Evolutionary conservation across 64 coral and sea anemone genomes (phyloP).

Genomic region (Hydrozoanthus tunicans): DNA sequence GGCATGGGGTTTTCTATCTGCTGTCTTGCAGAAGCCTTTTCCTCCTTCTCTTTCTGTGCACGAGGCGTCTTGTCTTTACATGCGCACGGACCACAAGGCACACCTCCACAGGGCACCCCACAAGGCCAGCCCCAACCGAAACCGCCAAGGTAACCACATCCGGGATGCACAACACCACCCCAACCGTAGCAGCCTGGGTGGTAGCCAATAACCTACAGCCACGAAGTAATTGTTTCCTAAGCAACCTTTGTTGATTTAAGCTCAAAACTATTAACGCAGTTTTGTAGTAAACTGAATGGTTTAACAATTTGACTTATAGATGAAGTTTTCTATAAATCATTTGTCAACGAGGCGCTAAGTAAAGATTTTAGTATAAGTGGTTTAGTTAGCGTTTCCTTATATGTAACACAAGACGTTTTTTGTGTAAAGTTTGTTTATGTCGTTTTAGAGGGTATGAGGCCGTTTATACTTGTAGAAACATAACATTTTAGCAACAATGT

Average conservation of each 20-base stretch:
- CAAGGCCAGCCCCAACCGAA: slow-evolving; percentile 41
- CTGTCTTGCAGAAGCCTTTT: slow-evolving; percentile 61
- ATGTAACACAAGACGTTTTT: too few relatives aligned
- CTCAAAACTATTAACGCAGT: background rate
- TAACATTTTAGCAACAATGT: too few relatives aligned
- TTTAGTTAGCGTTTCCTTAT: too few relatives aligned
- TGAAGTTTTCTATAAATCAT: too few relatives aligned
- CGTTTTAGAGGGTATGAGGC: too few relatives aligned
- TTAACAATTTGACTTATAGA: too few relatives aligned
- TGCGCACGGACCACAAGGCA: slow-evolving; percentile 17
- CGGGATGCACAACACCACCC: slow-evolving; percentile 80
- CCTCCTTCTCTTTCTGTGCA: slow-evolving; percentile 54
- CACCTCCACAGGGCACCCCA: slow-evolving; percentile 41
- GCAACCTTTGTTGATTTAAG: background rate
- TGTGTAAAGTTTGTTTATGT: too few relatives aligned
- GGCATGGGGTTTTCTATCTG: slow-evolving; percentile 63
- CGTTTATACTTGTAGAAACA: too few relatives aligned
- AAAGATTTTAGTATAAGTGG: too few relatives aligned
- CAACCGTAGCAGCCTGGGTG: slow-evolving; percentile 89
- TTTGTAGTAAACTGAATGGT: too few relatives aligned
- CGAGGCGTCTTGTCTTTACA: slow-evolving; percentile 58
- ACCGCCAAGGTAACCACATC: slow-evolving; percentile 76
- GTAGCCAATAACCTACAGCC: slow-evolving; percentile 69
- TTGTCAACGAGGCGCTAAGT: too few relatives aligned
- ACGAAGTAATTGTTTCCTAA: too few relatives aligned